These are phyloP conservation scores for Anoplophora glabripennis DNA, from an alignment of 1,140 invertebrate species.

Conservation along the genomic window DNA sequence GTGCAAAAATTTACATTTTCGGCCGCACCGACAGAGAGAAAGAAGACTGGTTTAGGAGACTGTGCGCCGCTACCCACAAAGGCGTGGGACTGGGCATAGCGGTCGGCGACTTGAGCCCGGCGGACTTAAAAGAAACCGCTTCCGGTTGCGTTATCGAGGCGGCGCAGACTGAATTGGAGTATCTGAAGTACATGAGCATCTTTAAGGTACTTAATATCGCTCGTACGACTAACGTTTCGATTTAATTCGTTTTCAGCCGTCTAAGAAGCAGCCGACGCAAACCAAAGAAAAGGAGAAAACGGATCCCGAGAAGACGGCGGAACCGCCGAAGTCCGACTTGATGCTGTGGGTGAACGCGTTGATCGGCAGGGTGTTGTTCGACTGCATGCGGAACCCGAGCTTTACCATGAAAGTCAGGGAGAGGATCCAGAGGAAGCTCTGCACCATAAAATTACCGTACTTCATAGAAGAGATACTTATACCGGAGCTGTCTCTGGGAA, in stretches of 20 bases:
- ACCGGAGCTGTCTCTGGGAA: constrained; percentile 73
- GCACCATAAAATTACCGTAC: constrained; percentile 81
- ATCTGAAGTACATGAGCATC: constrained; percentile 33
- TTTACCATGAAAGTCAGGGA: constrained; percentile 63
- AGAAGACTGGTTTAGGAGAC: constrained; percentile 74
- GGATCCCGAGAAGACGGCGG: constrained; percentile 12
- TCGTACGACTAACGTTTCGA: not conserved
- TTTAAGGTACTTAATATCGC: constrained; percentile 27
- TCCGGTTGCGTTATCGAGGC: not conserved
- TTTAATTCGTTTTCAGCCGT: constrained; percentile 19
- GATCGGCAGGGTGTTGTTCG: constrained; percentile 72
- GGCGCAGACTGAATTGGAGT: constrained; percentile 26
- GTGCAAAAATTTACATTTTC: constrained; percentile 65
- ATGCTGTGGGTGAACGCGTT: constrained; percentile 27
- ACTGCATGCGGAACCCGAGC: constrained; percentile 65
- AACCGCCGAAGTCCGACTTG: constrained; percentile 10
- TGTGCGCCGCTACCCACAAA: constrained; percentile 32
- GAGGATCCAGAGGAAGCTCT: constrained; percentile 82
- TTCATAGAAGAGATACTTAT: constrained; percentile 84
- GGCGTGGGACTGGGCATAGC: not conserved
- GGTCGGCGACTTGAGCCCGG: not conserved
- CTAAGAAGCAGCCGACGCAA: constrained; percentile 4
- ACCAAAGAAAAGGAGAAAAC: constrained; percentile 10
- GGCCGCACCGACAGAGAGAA: constrained; percentile 81
- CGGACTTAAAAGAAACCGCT: not conserved